Percentiles rank a stretch among this genome's conserved stretches.
phyloP scores from a whole-genome alignment of 2,888 invertebrate genomes.

The Acleris holmiana region DNA sequence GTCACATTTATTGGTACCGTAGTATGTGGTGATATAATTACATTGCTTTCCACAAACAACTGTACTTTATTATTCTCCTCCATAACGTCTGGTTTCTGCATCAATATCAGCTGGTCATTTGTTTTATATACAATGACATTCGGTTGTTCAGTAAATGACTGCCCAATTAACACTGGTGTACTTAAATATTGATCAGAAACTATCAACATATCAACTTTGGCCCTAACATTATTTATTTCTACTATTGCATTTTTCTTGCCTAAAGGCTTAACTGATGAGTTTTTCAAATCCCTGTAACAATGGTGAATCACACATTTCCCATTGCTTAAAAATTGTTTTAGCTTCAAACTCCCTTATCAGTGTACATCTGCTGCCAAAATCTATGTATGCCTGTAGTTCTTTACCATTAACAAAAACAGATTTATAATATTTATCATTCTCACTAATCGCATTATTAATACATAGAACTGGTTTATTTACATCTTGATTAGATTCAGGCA shows the following conservation, averaged over 20 bases:
- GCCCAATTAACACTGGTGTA: too few species aligned
- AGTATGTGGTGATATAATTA: too few species aligned
- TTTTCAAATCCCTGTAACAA: background rate
- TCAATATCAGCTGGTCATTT: too few species aligned
- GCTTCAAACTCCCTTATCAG: background rate
- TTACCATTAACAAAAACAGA: background rate
- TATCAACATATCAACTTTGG: background rate
- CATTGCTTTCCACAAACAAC: too few species aligned
- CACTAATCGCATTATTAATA: background rate
- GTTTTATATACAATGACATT: too few species aligned
- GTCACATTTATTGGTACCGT: too few species aligned
- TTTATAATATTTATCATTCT: background rate
- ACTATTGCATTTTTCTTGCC: background rate
- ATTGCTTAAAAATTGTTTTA: background rate
- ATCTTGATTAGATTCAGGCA: background rate
- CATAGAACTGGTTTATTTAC: background rate
- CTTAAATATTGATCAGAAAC: too few species aligned
- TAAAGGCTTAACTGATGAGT: background rate
- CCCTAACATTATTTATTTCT: constrained; percentile 1
- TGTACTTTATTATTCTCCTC: too few species aligned
- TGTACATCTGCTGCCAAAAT: background rate
- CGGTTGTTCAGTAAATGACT: too few species aligned
- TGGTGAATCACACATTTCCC: background rate
- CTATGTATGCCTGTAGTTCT: background rate
- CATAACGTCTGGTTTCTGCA: too few species aligned